Evolutionary conservation across 2,113 vertebrate genomes (phyloP), one percentile per base, ranked within the genome.

Genomic region (Triplophysa siluroides): DNA sequence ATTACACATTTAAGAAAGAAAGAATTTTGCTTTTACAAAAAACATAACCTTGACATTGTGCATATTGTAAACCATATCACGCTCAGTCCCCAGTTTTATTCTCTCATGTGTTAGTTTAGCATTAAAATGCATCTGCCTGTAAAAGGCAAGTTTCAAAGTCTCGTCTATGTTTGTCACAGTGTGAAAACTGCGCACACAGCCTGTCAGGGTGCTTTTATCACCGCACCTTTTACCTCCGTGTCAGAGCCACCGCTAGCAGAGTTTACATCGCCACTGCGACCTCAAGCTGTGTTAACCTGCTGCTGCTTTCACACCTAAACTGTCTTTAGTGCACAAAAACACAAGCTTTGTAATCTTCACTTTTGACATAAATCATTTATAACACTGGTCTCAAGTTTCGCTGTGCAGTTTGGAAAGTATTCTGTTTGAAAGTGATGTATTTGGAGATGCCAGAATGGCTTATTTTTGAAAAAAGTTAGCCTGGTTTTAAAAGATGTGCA

Each of bases 91-190:
- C 14, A 3, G 33, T 21, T 8, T 45, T 21, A 24, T 16, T 43
- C 33, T 29, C 66, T 24, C 41, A 19, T 62, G 56, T 62, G n/a
- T 62, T 45, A 56, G n/a, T 74, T 74, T 61, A 74, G 71, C 71
- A 75, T 75, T 75, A 75, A 75, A 75, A 75, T 75, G 45, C 38
- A 74, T 75, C 72, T 45, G 13, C 21, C 23, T 63, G 41, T 14
- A 47, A 60, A 60, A 73, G 33, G 23, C 33, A 74, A 54, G 54
- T 43, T 61, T 74, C 54, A 41, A 74, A 74, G 54, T 43, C 54
- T 61, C 58, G 8, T 63, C 16, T 63, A 18, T 63, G 0, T 54
- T 54, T 54, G 71, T 29, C 56, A 26, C 33, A 8, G 52, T 18
- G 54, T 45, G 16, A 62, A 63, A 23, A 23, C 8, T 43, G 50